These are phyloP conservation scores for Boloria euphrosyne DNA, from an alignment of 2,888 invertebrate genomes.

Conservation along the genomic window DNA sequence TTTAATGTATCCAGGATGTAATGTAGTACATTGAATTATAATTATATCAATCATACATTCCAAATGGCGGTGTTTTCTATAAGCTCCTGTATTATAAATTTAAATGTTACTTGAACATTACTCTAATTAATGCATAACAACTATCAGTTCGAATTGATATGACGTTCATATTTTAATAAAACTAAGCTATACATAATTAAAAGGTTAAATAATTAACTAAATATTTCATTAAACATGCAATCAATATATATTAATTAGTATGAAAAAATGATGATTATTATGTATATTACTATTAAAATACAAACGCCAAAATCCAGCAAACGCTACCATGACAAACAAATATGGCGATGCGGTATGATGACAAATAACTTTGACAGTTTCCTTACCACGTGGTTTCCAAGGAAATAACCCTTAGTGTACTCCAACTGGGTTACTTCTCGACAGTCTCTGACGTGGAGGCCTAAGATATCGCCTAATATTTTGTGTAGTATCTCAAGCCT, in stretches of 20 bases:
- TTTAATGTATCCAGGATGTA: neutral
- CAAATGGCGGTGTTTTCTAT: slow-evolving; percentile 65
- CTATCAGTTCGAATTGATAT: slow-evolving; percentile 38
- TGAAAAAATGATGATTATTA: too few relatives aligned
- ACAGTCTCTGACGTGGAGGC: slow-evolving; percentile 82
- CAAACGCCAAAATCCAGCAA: slow-evolving; percentile 50
- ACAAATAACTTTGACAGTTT: slow-evolving; percentile 2
- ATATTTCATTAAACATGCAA: too few relatives aligned
- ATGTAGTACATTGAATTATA: neutral
- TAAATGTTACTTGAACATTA: slow-evolving; percentile 46
- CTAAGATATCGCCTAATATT: slow-evolving; percentile 86
- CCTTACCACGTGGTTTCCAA: slow-evolving; percentile 91
- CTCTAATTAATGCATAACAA: slow-evolving; percentile 43
- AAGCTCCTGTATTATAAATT: slow-evolving; percentile 54
- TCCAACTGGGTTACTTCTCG: slow-evolving; percentile 57
- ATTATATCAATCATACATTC: slow-evolving; percentile 36
- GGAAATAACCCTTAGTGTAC: slow-evolving; percentile 87
- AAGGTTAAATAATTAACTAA: neutral
- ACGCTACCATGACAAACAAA: slow-evolving; percentile 46
- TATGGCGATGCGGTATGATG: slow-evolving; percentile 55
- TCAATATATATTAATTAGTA: too few relatives aligned
- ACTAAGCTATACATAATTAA: neutral
- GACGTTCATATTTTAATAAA: slow-evolving; percentile 28
- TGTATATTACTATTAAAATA: slow-evolving; percentile 26
- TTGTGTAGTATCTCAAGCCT: slow-evolving; percentile 90